Evolutionary conservation across 2,113 vertebrate genomes (phyloP).

Genomic region (Channa maculata): DNA sequence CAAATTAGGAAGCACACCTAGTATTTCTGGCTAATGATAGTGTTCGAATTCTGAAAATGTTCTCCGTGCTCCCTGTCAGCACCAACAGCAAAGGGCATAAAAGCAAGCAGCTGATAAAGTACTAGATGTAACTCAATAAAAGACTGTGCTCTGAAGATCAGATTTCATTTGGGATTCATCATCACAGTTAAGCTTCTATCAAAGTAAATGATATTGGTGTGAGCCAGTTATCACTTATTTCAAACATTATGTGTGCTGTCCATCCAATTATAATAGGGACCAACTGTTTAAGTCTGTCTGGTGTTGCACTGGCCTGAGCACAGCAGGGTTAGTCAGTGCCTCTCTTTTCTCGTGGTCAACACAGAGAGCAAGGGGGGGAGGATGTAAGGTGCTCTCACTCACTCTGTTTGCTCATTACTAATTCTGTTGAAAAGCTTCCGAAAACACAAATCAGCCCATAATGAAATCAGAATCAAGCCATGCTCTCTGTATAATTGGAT

Average conservation of each 20-base stretch:
- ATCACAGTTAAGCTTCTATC: slow-evolving; percentile 23
- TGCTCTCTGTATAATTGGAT: slow-evolving; percentile 31
- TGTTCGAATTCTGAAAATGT: too few relatives aligned
- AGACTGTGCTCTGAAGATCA: slow-evolving; percentile 1
- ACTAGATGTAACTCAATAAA: background rate
- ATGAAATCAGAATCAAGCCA: slow-evolving; percentile 34
- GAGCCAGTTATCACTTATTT: slow-evolving; percentile 48
- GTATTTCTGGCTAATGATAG: too few relatives aligned
- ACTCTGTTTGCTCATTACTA: slow-evolving; percentile 25
- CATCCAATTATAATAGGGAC: slow-evolving; percentile 55
- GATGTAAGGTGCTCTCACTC: background rate
- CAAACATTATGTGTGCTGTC: slow-evolving; percentile 1
- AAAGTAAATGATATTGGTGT: slow-evolving; percentile 26
- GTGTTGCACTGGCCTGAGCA: slow-evolving; percentile 20
- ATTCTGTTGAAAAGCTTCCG: slow-evolving; percentile 26
- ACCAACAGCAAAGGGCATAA: background rate
- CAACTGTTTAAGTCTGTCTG: slow-evolving; percentile 18
- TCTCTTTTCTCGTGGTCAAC: slow-evolving; percentile 10
- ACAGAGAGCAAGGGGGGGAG: background rate
- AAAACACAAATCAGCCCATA: slow-evolving; percentile 23
- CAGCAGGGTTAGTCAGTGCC: slow-evolving; percentile 29
- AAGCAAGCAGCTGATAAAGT: slow-evolving; percentile 4
- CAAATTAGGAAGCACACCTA: too few relatives aligned
- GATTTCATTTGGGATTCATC: background rate
- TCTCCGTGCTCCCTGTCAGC: background rate